These are phyloP conservation scores for Chrysodeixis includens DNA, from an alignment of 2,888 invertebrate species.

Conservation along the genomic window DNA sequence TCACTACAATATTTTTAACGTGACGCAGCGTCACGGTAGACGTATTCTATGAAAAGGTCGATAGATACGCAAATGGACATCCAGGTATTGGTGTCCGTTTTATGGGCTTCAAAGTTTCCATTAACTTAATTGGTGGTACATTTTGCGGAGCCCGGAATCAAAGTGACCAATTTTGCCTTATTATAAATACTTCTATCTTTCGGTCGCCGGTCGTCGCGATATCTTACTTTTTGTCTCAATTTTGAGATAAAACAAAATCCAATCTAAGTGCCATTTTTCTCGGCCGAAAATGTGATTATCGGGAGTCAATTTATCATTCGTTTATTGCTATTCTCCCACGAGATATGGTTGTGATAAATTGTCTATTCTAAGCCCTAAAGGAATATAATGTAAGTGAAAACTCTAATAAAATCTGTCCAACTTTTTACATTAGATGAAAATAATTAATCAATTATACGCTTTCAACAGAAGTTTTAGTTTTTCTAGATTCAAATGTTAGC, in stretches of 20 bases:
- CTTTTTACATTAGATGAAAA: constrained; percentile 23
- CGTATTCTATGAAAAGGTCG: no score
- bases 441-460: constrained; percentile 6
- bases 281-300: constrained; percentile 1
- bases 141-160: no score
- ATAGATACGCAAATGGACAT: no score
- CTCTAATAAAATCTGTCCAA: constrained; percentile 29
- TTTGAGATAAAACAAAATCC: constrained; percentile 9
- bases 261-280: constrained; percentile 6
- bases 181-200: background rate
- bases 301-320: constrained; percentile 17
- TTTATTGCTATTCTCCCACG: constrained; percentile 17
- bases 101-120: no score
- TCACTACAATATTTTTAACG: background rate
- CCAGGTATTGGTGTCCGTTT: no score
- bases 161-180: background rate
- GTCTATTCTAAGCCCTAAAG: constrained; percentile 5
- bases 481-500: constrained; percentile 2
- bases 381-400: constrained; percentile 17
- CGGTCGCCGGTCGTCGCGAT: no score
- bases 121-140: no score
- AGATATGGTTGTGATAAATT: constrained; percentile 24
- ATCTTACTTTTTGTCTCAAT: background rate
- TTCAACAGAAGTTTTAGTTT: background rate
- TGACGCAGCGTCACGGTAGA: background rate